Evolutionary conservation across 2,113 vertebrate species (phyloP), one percentile per base, ranked within the genome.

Genomic region (Mobula birostris): DNA sequence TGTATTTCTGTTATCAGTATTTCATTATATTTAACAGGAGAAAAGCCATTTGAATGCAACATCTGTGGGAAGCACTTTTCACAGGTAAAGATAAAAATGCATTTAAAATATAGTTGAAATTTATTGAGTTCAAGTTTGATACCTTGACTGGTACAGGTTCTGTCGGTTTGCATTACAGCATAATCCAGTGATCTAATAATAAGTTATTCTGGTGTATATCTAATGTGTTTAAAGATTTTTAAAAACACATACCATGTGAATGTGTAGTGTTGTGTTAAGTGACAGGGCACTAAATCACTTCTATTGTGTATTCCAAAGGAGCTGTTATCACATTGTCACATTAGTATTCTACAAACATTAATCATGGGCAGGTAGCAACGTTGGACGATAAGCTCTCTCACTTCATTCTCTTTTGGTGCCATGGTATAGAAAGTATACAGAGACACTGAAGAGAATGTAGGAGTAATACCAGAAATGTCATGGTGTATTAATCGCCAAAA

Each of bases 31-130:
- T 97, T 97, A 66, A 95, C 97, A 99, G 98, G 99, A 96, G 99
- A 99, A 96, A 99, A 99, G 96, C 99, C 99, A 94, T 99, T 99
- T 96, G 98, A 99, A 96, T 99, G 98, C 97, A 99, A 97, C 95
- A 96, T 99, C 95, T 99, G 99, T 97, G 98, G 98, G 94, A 99
- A 98, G 96, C 97, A 98, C 96, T 99, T 99, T 96, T 99, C 99
- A 95, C 99, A 99, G 98, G 98, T 99, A 97, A 96, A 48, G 95
- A 95, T 87, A 19, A 7, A 88, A 90, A 63, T 88, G 61, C 29
- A 29, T 3, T n/a, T 61, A 74, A 88, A 94, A 80, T 94, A 17
- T 7, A 36, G 9, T 72, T 63, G 4, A 79, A 94, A 21, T 36
- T 88, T 66, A 32, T 66, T 66, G 58, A 2, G 0, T 90, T 14